phyloP scores from a whole-genome alignment of 1,140 invertebrate species.

The Lineus longissimus region DNA sequence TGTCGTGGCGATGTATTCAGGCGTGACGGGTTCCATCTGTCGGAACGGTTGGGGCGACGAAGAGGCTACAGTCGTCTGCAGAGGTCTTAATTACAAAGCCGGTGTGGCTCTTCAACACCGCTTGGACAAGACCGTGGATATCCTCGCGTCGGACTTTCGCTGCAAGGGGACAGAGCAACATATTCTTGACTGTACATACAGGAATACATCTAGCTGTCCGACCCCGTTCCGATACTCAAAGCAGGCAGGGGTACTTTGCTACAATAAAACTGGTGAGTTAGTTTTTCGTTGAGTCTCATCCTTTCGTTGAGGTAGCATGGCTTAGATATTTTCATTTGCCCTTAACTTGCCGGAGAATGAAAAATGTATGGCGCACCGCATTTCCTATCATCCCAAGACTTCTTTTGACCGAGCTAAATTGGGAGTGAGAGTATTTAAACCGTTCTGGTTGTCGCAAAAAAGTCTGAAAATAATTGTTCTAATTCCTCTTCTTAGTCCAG shows the following conservation, averaged over 20 bases:
- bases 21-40: conserved; percentile 13
- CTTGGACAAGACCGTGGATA: conserved; percentile 48
- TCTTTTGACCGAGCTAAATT: no score
- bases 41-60: conserved; percentile 10
- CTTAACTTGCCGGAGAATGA: no score
- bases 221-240: neutral
- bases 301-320: no score
- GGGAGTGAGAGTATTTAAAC: no score
- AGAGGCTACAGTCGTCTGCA: conserved; percentile 21
- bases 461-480: no score
- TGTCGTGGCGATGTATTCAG: no score
- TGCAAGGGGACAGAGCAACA: conserved; percentile 68
- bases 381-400: no score
- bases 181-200: conserved; percentile 62
- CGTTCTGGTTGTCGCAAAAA: no score
- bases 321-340: no score
- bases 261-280: conserved; percentile 6
- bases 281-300: conserved; percentile 7
- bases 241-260: neutral
- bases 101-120: conserved; percentile 57
- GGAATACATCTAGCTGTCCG: conserved; percentile 10
- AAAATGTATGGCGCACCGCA: no score
- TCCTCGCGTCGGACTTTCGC: conserved; percentile 66
- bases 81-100: conserved; percentile 51
- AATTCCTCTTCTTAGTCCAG: no score